Base-by-base conservation (phyloP, 2,113 vertebrate genomes). In the Eclectus roratus region DNA sequence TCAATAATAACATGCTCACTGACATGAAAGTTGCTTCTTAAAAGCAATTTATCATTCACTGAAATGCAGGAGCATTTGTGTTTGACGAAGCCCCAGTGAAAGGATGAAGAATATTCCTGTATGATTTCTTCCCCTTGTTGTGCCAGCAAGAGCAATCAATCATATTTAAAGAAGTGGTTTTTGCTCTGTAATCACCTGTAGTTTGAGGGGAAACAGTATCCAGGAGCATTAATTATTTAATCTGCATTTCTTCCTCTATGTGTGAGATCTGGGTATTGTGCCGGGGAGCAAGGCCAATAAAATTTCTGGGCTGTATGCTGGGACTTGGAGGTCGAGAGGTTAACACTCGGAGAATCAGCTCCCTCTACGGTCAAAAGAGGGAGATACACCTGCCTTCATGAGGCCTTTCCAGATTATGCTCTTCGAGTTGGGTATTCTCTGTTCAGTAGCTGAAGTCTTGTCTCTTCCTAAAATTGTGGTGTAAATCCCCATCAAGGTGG, bases 201-300 rank as follows among this genome's bases (percentile, higher is more conserved):
- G 61, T 77, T 52, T 55, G 31, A 52, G 58, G 23, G 16, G 8
- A 37, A 79, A 24, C 19, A 16, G 39, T 24, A 60, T 25, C 44
- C 43, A 28, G 39, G 24, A 58, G 11, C 13, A 60, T 89, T 58
- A 77, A 80, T 80, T 72, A 68, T 43, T 88, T 43, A 84, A 56
- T n/a, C 39, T 1, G 0, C 10, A 11, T 33, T 80, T 53, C 19
- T 31, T 33, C 44, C 50, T 71, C 37, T 31, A 1, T 0, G 0
- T 53, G 63, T 58, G 86, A 85, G 66, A 31, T 72, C 52, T 73
- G 44, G 11, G 19, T n/a, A 3, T 29, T 37, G 64, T 20, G 31
- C 47, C 47, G 86, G 52, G 9, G 18, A 79, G 14, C 3, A 43
- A 28, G 71, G 21, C 37, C 41, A 33, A 2, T 9, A 18, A 7